These are phyloP conservation scores for Menidia menidia DNA, from an alignment of 2,797 vertebrate genomes.

Conservation along the genomic window DNA sequence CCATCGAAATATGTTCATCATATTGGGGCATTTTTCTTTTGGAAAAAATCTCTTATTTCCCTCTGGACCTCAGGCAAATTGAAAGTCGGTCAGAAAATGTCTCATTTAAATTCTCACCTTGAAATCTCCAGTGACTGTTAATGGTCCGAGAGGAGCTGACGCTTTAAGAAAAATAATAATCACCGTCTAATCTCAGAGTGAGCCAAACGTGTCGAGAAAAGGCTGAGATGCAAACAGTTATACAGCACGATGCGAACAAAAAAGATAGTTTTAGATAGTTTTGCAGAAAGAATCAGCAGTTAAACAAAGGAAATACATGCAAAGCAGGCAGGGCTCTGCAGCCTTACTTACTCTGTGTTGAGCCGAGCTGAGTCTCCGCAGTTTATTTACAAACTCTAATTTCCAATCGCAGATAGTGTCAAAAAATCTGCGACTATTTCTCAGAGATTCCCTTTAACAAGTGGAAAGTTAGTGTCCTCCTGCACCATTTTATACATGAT, in stretches of 20 bases:
- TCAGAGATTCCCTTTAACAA: conserved; percentile 91
- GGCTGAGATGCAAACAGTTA: conserved; percentile 16
- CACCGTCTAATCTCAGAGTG: conserved; percentile 31
- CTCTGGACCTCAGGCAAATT: conserved; percentile 41
- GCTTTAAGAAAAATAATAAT: conserved; percentile 47
- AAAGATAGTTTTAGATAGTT: conserved; percentile 6
- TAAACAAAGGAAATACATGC: conserved; percentile 67
- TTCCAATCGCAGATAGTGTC: conserved; percentile 82
- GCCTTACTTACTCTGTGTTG: conserved; percentile 81
- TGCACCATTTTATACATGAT: conserved; percentile 99
- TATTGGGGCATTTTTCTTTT: conserved; percentile 5
- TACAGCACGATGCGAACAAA: conserved; percentile 9
- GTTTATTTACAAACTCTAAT: conserved; percentile 75
- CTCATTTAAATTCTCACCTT: conserved; percentile 75
- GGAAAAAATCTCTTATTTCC: neutral
- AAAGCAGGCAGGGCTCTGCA: conserved; percentile 54
- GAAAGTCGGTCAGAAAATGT: conserved; percentile 54
- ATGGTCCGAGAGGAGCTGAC: conserved; percentile 73
- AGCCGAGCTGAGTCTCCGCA: conserved; percentile 66
- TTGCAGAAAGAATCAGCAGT: conserved; percentile 43
- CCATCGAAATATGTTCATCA: neutral
- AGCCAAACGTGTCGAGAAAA: conserved; percentile 7
- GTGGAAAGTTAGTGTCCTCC: conserved; percentile 99
- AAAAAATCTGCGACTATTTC: conserved; percentile 89
- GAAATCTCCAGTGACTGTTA: conserved; percentile 69